Conservation (phyloP, 2,888 invertebrate genomes). For the Thymelicus lineola region DNA sequence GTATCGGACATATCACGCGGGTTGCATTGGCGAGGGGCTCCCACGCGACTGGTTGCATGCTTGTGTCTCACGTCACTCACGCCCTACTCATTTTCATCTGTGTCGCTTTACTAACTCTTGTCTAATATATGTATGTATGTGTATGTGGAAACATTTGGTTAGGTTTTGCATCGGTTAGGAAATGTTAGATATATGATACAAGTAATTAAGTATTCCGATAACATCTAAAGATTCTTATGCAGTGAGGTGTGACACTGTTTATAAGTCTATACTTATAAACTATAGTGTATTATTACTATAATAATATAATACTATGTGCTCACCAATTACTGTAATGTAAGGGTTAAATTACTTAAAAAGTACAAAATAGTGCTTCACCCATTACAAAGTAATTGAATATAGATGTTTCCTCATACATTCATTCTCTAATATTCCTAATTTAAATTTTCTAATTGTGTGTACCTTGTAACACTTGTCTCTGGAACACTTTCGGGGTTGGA, state of each 20-base stretch:
- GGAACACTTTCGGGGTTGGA: conserved; percentile 2
- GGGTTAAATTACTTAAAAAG: too few species aligned
- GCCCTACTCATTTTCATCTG: conserved; percentile 45
- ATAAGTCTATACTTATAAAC: too few species aligned
- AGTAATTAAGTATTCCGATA: too few species aligned
- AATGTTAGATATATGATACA: too few species aligned
- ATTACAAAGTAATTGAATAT: background rate
- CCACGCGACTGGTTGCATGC: conserved; percentile 43
- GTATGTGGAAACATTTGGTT: too few species aligned
- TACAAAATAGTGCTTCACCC: too few species aligned
- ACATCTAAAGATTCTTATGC: too few species aligned
- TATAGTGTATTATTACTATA: too few species aligned
- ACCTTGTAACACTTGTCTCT: conserved; percentile 9
- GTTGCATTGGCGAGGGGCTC: conserved; percentile 1
- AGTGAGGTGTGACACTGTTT: too few species aligned
- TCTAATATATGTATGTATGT: background rate
- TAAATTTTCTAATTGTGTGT: conserved; percentile 12
- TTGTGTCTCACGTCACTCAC: conserved; percentile 38
- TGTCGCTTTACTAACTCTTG: conserved; percentile 52
- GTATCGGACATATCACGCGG: background rate
- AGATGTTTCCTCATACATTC: conserved; percentile 18
- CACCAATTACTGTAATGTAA: too few species aligned
- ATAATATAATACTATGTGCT: too few species aligned
- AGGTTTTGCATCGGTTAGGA: too few species aligned
- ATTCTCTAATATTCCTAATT: conserved; percentile 6